Percentiles rank a stretch among this genome's conserved stretches.
Conservation (phyloP, 2,797 vertebrate species). For the Acanthis flammea region DNA sequence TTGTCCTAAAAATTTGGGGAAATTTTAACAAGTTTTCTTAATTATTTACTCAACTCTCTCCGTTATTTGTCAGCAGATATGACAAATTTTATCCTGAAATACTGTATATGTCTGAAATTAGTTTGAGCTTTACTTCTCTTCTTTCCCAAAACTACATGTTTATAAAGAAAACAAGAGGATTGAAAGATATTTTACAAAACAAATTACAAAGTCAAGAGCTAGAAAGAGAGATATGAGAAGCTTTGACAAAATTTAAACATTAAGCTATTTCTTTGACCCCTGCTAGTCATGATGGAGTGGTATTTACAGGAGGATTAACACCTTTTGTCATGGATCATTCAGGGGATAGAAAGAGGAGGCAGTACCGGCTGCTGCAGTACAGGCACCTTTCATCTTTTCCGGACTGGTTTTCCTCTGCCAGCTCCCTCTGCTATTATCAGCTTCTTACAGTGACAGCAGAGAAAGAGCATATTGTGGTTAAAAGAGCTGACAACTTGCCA, state of each 20-base stretch:
- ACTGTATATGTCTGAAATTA: neutral
- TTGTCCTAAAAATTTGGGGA: neutral
- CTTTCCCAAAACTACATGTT: neutral
- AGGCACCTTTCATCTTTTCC: constrained; percentile 33
- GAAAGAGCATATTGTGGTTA: neutral
- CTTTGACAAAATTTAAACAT: neutral
- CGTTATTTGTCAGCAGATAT: neutral
- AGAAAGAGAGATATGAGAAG: neutral
- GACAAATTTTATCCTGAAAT: neutral
- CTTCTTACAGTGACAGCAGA: neutral
- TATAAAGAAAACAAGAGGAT: neutral
- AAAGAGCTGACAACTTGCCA: neutral
- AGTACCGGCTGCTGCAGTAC: neutral
- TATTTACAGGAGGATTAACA: constrained; percentile 41
- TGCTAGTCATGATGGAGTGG: neutral
- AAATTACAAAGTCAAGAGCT: neutral
- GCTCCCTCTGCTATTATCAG: neutral
- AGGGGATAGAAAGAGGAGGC: neutral
- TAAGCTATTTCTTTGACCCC: constrained; percentile 13
- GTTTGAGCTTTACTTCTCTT: neutral
- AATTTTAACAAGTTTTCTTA: neutral
- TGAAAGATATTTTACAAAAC: neutral
- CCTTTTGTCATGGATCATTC: neutral
- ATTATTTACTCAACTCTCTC: neutral
- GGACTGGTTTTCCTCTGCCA: neutral